Base-by-base conservation (phyloP, 2,797 vertebrate genomes). In the Petrocephalus schoutedeni region DNA sequence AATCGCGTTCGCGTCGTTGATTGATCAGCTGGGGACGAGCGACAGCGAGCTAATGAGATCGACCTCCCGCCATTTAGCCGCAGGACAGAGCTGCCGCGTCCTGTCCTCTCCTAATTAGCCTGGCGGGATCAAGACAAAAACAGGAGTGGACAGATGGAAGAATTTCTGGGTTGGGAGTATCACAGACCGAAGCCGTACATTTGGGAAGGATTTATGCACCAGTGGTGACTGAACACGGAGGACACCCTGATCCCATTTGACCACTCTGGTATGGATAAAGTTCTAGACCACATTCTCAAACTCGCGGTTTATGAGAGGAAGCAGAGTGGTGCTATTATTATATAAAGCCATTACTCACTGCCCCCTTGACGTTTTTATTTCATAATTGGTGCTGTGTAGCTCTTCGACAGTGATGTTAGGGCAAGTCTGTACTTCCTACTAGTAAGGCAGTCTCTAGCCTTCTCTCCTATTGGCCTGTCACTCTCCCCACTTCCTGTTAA, bases 71-170 rank as follows among this genome's bases (percentile, higher is more conserved):
- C 21, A 51, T 32, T 56, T 28, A 56, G 53, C 83, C 8, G 53
- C 12, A 32, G 49, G 23, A 85, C 23, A 32, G 23, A 54, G 45
- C 82, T 49, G n/a, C 23, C 51, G 2, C 28, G 53, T 85, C 53
- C 83, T 56, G 32, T 85, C 51, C 53, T 85, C 16, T 56, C 49
- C n/a, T 51, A 85, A 85, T 56, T 56, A 56, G 83, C 83, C 83
- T 57, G 41, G 23, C 14, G n/a, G 28, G 83, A 85, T 57, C 49
- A 56, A 51, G 51, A 16, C 83, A 85, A 85, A 85, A 54, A 85
- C 23, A 85, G 23, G 61, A 67, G 23, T 67, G 61, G 21, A 85
- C 53, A 57, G 51, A 85, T 32, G 54, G 54, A 84, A 84, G n/a
- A 84, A 54, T 83, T 83, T 83, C 67, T 3, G 49, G 45, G 51